Conservation (phyloP, 1,140 invertebrate species). For the Asobara japonica region DNA sequence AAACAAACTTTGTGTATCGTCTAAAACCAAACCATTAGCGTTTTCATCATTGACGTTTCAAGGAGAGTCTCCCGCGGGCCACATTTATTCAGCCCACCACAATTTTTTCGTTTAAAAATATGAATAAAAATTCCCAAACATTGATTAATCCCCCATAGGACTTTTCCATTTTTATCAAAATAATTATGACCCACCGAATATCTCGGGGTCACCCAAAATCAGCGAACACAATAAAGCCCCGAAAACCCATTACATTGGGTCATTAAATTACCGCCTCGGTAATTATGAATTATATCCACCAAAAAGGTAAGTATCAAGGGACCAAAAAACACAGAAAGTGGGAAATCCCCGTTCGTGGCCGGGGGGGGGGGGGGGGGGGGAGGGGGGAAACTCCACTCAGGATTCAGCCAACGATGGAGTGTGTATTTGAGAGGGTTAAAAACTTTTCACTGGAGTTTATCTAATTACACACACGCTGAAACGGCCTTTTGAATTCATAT, state of each 20-base stretch:
- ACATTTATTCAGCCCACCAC: too few relatives aligned
- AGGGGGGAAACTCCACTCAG: background rate
- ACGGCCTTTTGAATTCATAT: background rate
- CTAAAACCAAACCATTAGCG: too few relatives aligned
- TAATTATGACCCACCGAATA: too few relatives aligned
- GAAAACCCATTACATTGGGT: background rate
- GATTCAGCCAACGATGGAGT: background rate
- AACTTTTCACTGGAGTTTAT: background rate
- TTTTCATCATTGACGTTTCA: too few relatives aligned
- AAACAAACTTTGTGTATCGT: too few relatives aligned
- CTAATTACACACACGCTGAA: background rate
- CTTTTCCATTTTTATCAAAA: too few relatives aligned
- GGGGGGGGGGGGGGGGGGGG: too few relatives aligned
- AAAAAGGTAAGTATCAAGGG: background rate
- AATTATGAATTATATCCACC: slow-evolving; percentile 6
- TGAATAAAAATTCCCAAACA: too few relatives aligned
- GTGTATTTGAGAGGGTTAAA: background rate
- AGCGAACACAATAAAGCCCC: background rate
- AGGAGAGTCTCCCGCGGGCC: too few relatives aligned
- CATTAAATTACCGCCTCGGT: background rate
- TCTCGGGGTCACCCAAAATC: too few relatives aligned
- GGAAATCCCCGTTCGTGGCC: background rate
- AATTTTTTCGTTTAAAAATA: too few relatives aligned
- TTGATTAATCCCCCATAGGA: too few relatives aligned
- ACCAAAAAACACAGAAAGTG: background rate